Evolutionary conservation across 2,888 invertebrate genomes (phyloP), one percentile per base, ranked within the genome.

Genomic region (Holacanthella duospinosa): DNA sequence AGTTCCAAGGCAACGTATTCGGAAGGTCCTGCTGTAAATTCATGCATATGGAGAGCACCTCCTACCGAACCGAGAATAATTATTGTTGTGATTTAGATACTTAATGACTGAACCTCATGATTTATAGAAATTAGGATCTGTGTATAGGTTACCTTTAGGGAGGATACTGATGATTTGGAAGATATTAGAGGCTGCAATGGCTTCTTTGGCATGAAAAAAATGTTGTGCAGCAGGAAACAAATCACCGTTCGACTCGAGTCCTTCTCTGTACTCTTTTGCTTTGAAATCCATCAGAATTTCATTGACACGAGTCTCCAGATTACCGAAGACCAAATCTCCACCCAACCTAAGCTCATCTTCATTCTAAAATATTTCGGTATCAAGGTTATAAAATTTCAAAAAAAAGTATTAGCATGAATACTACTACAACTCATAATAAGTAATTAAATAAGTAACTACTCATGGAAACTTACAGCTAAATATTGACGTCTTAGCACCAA

Each of bases 81-180:
- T 3, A 24, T n/a, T 6, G n/a, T n/a, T n/a, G n/a, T n/a, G n/a
- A n/a, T n/a, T n/a, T n/a, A n/a, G n/a, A n/a, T n/a, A n/a, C n/a
- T n/a, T n/a, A n/a, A n/a, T n/a, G n/a, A n/a, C n/a, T n/a, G n/a
- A n/a, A n/a, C n/a, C 12, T 48, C n/a, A 21, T 4, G 48, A n/a
- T 9, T 21, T 21, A 48, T 21, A 21, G 48, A 36, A 36, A 9
- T 48, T 48, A 48, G 4, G 16, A n/a, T 16, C n/a, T 9, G 4
- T 48, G 19, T 21, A 12, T 3, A 59, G n/a, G 12, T 48, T 62
- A 74, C 90, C 74, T 77, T 90, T 90, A 0, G 90, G 90, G 80
- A 90, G 81, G 43, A 77, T 77, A 66, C 81, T 79, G 16, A 90
- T 82, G 6, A 88, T 79, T 68, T 82, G 76, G 74, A 84, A 88